Evolutionary conservation across 2,888 invertebrate genomes (phyloP).

Genomic region (Rhamnusium bicolor): DNA sequence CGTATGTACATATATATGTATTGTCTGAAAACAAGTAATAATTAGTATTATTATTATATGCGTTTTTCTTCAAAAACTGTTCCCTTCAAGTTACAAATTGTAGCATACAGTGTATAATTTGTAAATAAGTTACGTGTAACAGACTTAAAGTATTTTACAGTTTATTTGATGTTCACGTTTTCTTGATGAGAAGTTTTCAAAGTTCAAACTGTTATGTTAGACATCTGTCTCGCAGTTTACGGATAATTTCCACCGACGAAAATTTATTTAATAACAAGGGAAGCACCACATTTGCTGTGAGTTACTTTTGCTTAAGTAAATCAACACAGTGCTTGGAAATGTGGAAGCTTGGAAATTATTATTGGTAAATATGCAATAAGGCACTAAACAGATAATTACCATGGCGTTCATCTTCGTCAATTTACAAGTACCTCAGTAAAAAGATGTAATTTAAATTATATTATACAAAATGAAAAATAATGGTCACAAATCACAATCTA

Average conservation of each 20-base stretch:
- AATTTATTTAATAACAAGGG: background rate
- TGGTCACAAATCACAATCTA: too few species aligned
- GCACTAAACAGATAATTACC: background rate
- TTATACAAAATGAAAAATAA: too few species aligned
- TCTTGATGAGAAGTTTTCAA: background rate
- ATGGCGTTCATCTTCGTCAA: too few species aligned
- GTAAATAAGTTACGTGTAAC: background rate
- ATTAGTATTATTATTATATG: too few species aligned
- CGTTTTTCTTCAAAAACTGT: too few species aligned
- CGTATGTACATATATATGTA: too few species aligned
- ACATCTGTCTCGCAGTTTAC: background rate
- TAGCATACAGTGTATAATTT: background rate
- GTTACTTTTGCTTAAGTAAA: background rate
- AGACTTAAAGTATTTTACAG: background rate
- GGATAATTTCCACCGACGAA: background rate
- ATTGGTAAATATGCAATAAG: background rate
- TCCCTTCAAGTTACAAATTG: too few species aligned
- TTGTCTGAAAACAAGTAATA: too few species aligned
- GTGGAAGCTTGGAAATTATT: background rate
- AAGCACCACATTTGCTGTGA: background rate
- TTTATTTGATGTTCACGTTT: background rate
- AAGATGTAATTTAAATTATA: too few species aligned
- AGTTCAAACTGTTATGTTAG: background rate
- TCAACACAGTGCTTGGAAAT: background rate
- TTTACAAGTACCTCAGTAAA: background rate